A percentile compares a stretch with the other conserved stretches of the same genome.
Evolutionary conservation across 2,888 invertebrate species (phyloP).

Genomic region (Eupithecia subumbrata): DNA sequence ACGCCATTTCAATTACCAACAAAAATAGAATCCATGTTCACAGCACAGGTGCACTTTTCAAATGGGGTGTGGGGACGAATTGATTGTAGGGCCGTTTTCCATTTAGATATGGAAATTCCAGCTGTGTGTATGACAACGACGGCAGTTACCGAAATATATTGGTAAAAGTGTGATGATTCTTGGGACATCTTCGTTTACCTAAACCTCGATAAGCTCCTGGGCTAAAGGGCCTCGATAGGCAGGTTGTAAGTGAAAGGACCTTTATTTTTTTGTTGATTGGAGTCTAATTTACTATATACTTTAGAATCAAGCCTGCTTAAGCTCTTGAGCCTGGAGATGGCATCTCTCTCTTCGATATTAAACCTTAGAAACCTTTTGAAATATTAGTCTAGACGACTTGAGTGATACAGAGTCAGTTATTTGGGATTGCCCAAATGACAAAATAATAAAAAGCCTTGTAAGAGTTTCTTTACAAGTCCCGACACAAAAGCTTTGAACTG

Average conservation of each 20-base stretch:
- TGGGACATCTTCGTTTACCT: background rate
- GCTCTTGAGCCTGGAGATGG: too few relatives aligned
- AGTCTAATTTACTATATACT: background rate
- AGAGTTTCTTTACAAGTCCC: too few relatives aligned
- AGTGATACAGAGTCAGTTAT: background rate
- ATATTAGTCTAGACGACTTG: background rate
- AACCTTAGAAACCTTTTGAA: background rate
- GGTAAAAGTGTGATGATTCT: constrained; percentile 42
- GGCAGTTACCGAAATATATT: constrained; percentile 65
- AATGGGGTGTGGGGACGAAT: constrained; percentile 78
- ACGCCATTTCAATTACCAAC: constrained; percentile 60
- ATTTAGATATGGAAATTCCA: constrained; percentile 81
- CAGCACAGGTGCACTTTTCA: constrained; percentile 78
- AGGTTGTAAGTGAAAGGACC: background rate
- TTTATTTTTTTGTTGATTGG: background rate
- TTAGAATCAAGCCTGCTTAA: background rate
- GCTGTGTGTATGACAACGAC: constrained; percentile 68
- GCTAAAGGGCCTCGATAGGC: background rate
- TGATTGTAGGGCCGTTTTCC: constrained; percentile 80
- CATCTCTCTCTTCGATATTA: background rate
- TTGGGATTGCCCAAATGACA: background rate
- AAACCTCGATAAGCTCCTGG: background rate
- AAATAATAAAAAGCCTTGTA: background rate
- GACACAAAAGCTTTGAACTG: background rate
- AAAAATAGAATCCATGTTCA: constrained; percentile 67